Evolutionary conservation across 1,140 invertebrate genomes (phyloP).

Genomic region (Aradophagus sp.): DNA sequence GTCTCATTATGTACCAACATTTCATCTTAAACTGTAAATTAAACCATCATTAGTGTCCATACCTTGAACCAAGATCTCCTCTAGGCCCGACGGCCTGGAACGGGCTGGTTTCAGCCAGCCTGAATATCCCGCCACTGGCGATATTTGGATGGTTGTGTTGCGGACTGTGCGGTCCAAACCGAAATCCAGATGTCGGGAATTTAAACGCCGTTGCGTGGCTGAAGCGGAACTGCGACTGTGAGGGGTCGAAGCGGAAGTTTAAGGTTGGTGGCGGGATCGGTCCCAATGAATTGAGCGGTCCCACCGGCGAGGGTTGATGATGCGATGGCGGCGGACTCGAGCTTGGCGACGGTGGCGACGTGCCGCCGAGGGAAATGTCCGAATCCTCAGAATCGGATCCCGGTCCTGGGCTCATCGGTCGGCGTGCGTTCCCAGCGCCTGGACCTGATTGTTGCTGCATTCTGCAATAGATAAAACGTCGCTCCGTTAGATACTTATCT

Average conservation of each 20-base stretch:
- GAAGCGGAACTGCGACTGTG: constrained; percentile 71
- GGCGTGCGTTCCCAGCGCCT: constrained; percentile 64
- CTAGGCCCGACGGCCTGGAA: constrained; percentile 73
- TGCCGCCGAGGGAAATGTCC: constrained; percentile 71
- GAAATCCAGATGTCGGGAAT: constrained; percentile 69
- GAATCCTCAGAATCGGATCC: constrained; percentile 72
- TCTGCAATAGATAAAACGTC: constrained; percentile 63
- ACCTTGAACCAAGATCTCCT: constrained; percentile 72
- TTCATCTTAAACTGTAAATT: too few species aligned
- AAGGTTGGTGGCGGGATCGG: constrained; percentile 67
- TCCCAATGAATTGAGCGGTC: constrained; percentile 65
- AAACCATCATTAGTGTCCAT: too few species aligned
- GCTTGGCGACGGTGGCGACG: constrained; percentile 71
- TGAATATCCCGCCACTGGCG: constrained; percentile 69
- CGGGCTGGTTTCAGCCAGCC: constrained; percentile 72
- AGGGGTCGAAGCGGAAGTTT: constrained; percentile 72
- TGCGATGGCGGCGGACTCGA: constrained; percentile 69
- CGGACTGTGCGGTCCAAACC: constrained; percentile 70
- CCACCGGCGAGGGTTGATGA: constrained; percentile 66
- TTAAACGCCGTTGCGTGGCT: constrained; percentile 70
- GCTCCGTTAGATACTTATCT: too few species aligned
- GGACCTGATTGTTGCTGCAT: constrained; percentile 72
- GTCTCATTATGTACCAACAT: too few species aligned
- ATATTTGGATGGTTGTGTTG: constrained; percentile 72
- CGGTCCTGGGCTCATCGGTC: constrained; percentile 68